phyloP scores from a whole-genome alignment of 2,113 vertebrate genomes.

The Phrynocephalus versicolor region DNA sequence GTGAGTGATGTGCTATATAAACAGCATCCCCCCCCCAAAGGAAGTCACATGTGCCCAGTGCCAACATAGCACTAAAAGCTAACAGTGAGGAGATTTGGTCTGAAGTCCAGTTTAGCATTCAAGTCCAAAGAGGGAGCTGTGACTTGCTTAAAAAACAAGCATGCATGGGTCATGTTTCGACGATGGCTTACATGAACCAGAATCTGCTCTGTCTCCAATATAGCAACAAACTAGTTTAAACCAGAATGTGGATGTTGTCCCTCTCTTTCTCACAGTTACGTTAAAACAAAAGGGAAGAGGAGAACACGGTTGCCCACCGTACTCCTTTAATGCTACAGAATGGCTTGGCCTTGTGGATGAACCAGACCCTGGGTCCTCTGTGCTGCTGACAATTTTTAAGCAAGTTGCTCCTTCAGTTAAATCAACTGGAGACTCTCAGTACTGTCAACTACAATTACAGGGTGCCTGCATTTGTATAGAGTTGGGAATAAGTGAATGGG shows the following conservation, averaged over 20 bases:
- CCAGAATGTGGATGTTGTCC: background rate
- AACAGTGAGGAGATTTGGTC: background rate
- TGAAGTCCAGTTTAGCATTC: background rate
- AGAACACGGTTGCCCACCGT: background rate
- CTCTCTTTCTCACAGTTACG: background rate
- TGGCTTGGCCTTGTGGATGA: background rate
- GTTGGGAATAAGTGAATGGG: background rate
- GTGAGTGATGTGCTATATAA: too few species aligned
- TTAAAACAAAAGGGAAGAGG: background rate
- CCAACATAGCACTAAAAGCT: background rate
- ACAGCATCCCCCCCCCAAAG: too few species aligned
- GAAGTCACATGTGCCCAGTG: background rate
- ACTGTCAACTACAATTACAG: background rate
- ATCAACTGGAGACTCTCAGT: background rate
- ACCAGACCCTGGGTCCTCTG: background rate
- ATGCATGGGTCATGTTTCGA: background rate
- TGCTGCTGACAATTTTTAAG: too few species aligned
- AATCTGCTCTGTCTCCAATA: background rate
- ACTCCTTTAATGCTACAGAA: background rate
- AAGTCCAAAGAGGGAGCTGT: background rate
- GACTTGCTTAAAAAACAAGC: background rate
- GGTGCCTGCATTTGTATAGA: background rate
- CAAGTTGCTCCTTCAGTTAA: background rate
- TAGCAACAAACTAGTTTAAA: background rate
- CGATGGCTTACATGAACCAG: too few species aligned